Evolutionary conservation across 2,888 invertebrate genomes (phyloP), one percentile per base, ranked within the genome.

Genomic region (Eurytoma californica): DNA sequence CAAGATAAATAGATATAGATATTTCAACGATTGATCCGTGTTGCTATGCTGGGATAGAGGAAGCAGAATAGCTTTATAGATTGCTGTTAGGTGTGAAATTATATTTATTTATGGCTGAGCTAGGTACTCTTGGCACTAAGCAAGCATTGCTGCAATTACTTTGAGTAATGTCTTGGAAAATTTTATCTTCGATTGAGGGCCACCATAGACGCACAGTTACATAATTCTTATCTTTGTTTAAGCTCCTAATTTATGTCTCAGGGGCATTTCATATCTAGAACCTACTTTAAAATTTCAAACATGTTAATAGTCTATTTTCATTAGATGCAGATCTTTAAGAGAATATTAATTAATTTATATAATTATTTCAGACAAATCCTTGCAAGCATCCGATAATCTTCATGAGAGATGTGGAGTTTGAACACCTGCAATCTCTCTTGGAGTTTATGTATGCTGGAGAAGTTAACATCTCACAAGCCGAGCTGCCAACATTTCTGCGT

Each of bases 381-480:
- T 95, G 95, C 90, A 94, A 95, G 88, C 96, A 96, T 91, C 95
- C 95, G 81, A 95, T 96, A 91, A 95, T 96, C 90, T 95, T 96
- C 90, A 94, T 96, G 94, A 93, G 95, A 89, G 95, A 96, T 92
- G 95, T 95, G 86, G 95, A 95, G 87, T 95, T 94, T 86, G 93
- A 93, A 87, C 95, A 95, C 89, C 93, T 96, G 84, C 93, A 94
- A 84, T 94, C 95, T 75, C 92, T 96, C 81, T 92, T 96, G 88
- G 95, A 95, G 91, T 96, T 95, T 89, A 95, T 96, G 95, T 96
- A 96, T 90, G 95, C 95, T 84, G 96, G 96, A 73, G 95, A 95
- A 91, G 96, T 96, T 83, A 95, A 95, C 90, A 95, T 95, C 82
- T 95, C 95, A 85, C 95, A 95, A 91, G 94, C 94, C 82, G 94